phyloP scores from a whole-genome alignment of 2,888 invertebrate species.

The Serripes groenlandicus region DNA sequence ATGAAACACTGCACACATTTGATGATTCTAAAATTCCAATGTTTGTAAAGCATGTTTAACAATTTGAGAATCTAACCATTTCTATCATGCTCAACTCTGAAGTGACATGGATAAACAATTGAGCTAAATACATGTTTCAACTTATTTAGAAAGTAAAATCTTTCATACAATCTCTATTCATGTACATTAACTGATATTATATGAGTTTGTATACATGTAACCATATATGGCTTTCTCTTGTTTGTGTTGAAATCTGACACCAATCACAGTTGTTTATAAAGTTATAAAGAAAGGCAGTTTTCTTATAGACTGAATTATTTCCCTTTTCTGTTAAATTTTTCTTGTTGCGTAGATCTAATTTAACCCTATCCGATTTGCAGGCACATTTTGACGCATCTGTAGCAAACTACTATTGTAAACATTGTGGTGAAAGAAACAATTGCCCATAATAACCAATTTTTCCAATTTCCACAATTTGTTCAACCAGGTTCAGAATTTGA shows the following conservation, averaged over 20 bases:
- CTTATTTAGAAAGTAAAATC: neutral
- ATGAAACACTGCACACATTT: too few relatives aligned
- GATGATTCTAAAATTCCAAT: too few relatives aligned
- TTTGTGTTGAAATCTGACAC: constrained; percentile 1
- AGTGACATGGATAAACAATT: neutral
- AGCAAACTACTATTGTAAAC: neutral
- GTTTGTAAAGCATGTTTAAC: neutral
- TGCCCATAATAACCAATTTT: neutral
- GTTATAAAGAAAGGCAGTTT: neutral
- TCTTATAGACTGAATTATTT: too few relatives aligned
- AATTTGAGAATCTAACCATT: neutral
- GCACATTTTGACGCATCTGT: neutral
- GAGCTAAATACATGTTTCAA: neutral
- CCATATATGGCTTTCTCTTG: neutral
- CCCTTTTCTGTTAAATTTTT: too few relatives aligned
- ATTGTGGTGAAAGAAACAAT: neutral
- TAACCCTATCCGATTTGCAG: neutral
- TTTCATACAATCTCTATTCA: neutral
- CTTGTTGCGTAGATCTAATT: too few relatives aligned
- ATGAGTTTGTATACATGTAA: neutral
- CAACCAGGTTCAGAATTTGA: neutral
- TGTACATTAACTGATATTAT: neutral
- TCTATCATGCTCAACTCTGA: neutral
- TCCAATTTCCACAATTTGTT: neutral
- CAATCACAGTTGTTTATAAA: neutral